Conservation (phyloP, 92 coral and sea anemone species). For the Montipora capitata region DNA sequence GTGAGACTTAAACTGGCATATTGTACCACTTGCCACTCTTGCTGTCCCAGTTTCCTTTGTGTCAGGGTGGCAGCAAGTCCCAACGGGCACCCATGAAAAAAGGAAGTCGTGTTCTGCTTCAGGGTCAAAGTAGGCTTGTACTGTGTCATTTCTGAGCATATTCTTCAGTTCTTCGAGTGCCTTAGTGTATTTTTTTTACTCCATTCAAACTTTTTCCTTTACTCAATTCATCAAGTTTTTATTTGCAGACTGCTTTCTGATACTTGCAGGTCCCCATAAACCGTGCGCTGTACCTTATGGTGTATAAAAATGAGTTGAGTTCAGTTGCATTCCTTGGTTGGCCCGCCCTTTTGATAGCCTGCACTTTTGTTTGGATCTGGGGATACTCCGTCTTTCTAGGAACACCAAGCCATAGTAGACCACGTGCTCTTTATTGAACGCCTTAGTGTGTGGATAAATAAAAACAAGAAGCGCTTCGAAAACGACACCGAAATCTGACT, state of each 20-base stretch:
- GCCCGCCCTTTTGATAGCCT: slow-evolving; percentile 19
- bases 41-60: not conserved
- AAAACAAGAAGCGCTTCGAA: too few relatives aligned
- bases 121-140: slow-evolving; percentile 23
- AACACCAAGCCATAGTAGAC: slow-evolving; percentile 50
- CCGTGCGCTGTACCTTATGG: slow-evolving; percentile 1
- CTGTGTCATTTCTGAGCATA: too few relatives aligned
- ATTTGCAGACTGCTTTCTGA: not conserved
- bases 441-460: too few relatives aligned
- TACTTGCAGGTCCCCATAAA: slow-evolving; percentile 18
- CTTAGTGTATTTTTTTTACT: too few relatives aligned
- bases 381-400: slow-evolving; percentile 23
- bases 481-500: too few relatives aligned
- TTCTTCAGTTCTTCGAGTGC: too few relatives aligned
- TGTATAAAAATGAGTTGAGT: slow-evolving; percentile 43
- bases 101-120: slow-evolving; percentile 45
- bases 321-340: not conserved
- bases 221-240: not conserved
- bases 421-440: slow-evolving; percentile 20
- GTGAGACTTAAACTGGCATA: slow-evolving; percentile 31
- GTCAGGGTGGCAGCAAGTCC: slow-evolving; percentile 22
- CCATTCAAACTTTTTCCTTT: too few relatives aligned
- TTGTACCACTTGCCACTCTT: slow-evolving; percentile 19
- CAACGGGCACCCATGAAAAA: slow-evolving; percentile 3
- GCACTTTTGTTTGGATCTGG: slow-evolving; percentile 8